phyloP scores from a whole-genome alignment of 92 coral and sea anemone genomes.

The Porites rus region DNA sequence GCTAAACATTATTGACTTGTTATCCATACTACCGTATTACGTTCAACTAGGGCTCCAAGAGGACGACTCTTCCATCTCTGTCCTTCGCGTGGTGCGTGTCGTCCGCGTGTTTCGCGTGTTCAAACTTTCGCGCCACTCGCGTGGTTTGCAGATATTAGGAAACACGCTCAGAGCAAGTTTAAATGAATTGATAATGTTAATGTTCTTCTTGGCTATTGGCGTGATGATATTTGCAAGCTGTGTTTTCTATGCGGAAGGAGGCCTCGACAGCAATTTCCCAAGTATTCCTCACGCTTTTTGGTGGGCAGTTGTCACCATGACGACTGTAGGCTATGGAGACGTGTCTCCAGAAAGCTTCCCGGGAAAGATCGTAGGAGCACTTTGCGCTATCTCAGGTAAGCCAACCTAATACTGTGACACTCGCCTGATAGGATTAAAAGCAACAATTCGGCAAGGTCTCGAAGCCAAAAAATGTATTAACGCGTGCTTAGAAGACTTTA shows the following conservation, averaged over 20 bases:
- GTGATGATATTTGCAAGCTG: conserved; percentile 99
- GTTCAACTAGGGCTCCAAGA: conserved; percentile 87
- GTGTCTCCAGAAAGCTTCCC: conserved; percentile 87
- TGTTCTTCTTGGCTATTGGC: conserved; percentile 95
- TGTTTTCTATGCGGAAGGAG: conserved; percentile 98
- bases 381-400: conserved; percentile 98
- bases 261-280: conserved; percentile 80
- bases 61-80: conserved; percentile 90
- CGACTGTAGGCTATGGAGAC: conserved; percentile 99
- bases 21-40: conserved; percentile 94
- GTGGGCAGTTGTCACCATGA: conserved; percentile 99
- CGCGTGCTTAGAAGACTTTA: not conserved
- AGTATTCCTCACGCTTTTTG: conserved; percentile 98
- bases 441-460: too few species aligned
- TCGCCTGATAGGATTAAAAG: not conserved
- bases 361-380: conserved; percentile 94
- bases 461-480: not conserved
- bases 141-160: conserved; percentile 97
- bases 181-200: conserved; percentile 94
- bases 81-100: conserved; percentile 97
- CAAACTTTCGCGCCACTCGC: conserved; percentile 97
- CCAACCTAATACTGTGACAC: conserved; percentile 13
- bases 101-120: conserved; percentile 99
- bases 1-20: conserved; percentile 90
- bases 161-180: conserved; percentile 94